Evolutionary conservation across 1,140 invertebrate genomes (phyloP), one percentile per base, ranked within the genome.

Genomic region (Coelopa frigida): DNA sequence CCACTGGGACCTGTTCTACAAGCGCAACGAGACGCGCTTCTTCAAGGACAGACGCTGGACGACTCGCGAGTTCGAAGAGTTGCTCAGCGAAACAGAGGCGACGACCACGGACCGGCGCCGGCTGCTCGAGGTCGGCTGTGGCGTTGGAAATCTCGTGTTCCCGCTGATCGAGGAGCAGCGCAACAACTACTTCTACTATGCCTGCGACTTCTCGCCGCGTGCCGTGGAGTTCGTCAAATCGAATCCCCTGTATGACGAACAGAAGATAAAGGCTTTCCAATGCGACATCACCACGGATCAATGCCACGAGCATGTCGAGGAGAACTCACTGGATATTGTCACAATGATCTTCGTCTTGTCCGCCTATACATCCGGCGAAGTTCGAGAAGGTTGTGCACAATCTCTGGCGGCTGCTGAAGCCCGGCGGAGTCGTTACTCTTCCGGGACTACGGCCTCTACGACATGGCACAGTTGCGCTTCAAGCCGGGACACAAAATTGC

Each of bases 31-130:
- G 55, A 84, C 79, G 0, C 76, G 83, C 54, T 99, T 99, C 65
- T 99, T 98, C 66, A 94, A 94, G 72, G 94, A 98, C 72, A 78
- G 96, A 15, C 91, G 98, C 68, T 99, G 96, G 96, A 97, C 92
- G 4, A 88, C 82, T 43, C 75, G 90, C 58, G 96, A 99, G 72
- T 97, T 99, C 73, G 63, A 81, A 53, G 93, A 98, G 68, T 72
- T 99, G 12, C 72, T 99, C 6, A 68, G 71, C 5, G 66, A 75
- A 39, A 51, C 63, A 8, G 66, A 66, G 5, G 36, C 63, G 10
- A 5, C 50, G 6, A 53, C 51, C 44, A 61, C 72, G 43, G 52
- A 52, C 6, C 11, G 33, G 17, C 63, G 73, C 3, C 74, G 85
- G 23, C 70, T 97, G 8, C 43, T 67, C 3, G 94, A 99, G 75